phyloP scores from a whole-genome alignment of 2,888 invertebrate species.

The Lasioglossum pauxillum region DNA sequence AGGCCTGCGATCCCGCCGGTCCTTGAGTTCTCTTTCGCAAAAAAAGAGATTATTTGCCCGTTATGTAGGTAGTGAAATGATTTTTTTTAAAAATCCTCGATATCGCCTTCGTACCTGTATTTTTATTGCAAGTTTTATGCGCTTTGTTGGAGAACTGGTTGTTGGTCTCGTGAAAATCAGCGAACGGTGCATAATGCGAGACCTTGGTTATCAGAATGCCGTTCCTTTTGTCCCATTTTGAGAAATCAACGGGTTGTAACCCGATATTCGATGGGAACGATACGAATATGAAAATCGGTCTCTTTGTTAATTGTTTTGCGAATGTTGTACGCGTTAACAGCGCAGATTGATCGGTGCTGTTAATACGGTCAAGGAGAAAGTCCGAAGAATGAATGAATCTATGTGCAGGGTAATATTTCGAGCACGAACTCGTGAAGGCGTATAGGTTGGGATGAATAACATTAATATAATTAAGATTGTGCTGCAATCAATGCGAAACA shows the following conservation, averaged over 20 bases:
- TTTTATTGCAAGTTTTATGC: neutral
- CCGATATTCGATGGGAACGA: neutral
- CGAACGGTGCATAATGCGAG: conserved; percentile 5
- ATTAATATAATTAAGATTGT: conserved; percentile 3
- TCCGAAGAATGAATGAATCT: neutral
- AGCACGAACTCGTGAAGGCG: neutral
- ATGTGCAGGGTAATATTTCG: neutral
- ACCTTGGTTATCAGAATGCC: neutral
- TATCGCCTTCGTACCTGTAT: neutral
- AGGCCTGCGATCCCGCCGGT: conserved; percentile 18
- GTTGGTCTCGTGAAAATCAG: conserved; percentile 15
- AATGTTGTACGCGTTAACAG: neutral
- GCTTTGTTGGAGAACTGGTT: neutral
- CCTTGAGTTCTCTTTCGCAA: neutral
- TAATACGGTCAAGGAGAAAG: conserved; percentile 11
- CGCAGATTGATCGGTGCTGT: neutral
- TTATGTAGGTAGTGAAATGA: neutral
- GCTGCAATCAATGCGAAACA: neutral
- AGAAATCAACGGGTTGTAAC: neutral
- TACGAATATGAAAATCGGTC: neutral
- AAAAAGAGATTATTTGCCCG: neutral
- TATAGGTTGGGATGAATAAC: neutral
- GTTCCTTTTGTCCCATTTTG: neutral
- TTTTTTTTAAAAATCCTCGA: neutral
- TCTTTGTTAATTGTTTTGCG: neutral